phyloP scores from a whole-genome alignment of 2,888 invertebrate species.

The Pterostichus niger region DNA sequence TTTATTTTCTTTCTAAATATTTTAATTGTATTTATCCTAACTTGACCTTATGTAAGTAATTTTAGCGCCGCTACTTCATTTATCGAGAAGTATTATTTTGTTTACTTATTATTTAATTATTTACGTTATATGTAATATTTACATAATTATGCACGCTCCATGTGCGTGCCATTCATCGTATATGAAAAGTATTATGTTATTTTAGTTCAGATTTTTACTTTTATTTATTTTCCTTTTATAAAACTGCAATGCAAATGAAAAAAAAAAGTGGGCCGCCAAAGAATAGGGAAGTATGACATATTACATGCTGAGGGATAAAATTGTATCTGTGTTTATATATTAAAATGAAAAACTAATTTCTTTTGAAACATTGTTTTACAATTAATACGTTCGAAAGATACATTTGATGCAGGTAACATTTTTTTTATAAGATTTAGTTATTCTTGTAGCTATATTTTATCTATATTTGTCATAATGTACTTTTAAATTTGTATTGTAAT shows the following conservation, averaged over 20 bases:
- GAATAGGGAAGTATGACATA: conserved; percentile 21
- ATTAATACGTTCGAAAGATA: neutral
- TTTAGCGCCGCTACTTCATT: conserved; percentile 4
- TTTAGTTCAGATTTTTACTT: neutral
- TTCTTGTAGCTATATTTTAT: conserved; percentile 9
- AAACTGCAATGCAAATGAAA: conserved; percentile 46
- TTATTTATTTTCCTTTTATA: conserved; percentile 7
- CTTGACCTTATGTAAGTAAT: neutral
- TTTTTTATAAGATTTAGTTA: neutral
- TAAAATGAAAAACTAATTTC: neutral
- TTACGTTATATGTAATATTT: conserved; percentile 15
- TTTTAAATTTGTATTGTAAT: conserved; percentile 33
- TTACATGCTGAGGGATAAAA: neutral
- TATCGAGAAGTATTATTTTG: conserved; percentile 30
- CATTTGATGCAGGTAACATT: conserved; percentile 4
- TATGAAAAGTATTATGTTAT: conserved; percentile 19
- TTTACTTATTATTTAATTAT: conserved; percentile 14
- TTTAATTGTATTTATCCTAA: conserved; percentile 9
- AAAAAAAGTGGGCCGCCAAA: conserved; percentile 24
- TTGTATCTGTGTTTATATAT: conserved; percentile 16
- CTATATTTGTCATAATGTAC: neutral
- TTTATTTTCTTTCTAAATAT: conserved; percentile 22
- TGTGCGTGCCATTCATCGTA: neutral
- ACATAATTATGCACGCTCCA: neutral
- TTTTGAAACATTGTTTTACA: neutral